Conservation (phyloP, 2,113 vertebrate species). For the Sylvilagus bachmani region DNA sequence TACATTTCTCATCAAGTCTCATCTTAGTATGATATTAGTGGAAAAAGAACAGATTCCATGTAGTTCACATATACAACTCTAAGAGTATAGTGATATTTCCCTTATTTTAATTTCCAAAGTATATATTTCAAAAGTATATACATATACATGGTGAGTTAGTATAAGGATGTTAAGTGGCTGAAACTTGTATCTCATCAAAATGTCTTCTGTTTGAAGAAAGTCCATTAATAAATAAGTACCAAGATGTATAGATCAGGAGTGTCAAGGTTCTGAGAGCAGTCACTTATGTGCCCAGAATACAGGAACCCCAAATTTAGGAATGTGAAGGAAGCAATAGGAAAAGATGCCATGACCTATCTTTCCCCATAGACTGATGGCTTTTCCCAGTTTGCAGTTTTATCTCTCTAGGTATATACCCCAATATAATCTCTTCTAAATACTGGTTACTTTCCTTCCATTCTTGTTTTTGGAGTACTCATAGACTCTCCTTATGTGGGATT, state of each 20-base stretch:
- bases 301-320: conserved; percentile 3
- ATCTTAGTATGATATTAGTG: too few species aligned
- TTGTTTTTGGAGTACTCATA: background rate
- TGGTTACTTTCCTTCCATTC: background rate
- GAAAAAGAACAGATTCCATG: too few species aligned
- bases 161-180: background rate
- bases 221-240: background rate
- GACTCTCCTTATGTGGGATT: background rate
- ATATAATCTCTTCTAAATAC: background rate
- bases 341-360: background rate
- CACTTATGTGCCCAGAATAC: background rate
- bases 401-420: background rate
- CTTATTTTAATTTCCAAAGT: background rate
- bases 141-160: background rate
- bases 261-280: background rate
- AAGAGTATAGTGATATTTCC: background rate
- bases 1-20: too few species aligned
- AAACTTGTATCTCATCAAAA: background rate
- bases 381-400: background rate
- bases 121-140: background rate
- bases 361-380: background rate
- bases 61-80: background rate
- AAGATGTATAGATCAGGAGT: background rate
- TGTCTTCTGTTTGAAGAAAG: background rate
- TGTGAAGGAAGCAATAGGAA: background rate